Evolutionary conservation across 2,113 vertebrate genomes (phyloP), one percentile per base, ranked within the genome.

Genomic region (Stigmatopora argus): DNA sequence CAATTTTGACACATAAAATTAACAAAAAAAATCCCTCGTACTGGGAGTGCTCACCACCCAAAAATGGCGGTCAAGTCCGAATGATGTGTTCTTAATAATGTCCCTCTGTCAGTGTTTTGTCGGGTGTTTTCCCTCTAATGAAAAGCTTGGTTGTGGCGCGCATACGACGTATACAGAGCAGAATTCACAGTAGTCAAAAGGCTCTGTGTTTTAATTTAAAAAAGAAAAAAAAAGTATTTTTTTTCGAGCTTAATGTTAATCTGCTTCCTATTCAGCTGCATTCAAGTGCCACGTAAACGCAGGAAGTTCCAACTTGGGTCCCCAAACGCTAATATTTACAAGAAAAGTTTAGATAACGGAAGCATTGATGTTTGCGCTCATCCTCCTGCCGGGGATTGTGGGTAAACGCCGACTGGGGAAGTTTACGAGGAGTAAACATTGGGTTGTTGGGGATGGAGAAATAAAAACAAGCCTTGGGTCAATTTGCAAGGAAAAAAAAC

Each of bases 61-160:
- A 48, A 48, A 48, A 5, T 13, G 2, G 15, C 46, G 3, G 46
- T 18, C 14, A 48, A 48, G 23, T 23, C 53, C 14, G 53, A 48
- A 4, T 23, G 21, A 21, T 47, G 41, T 63, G 47, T 60, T 9
- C 38, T 21, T 44, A 60, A 19, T 8, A 45, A 19, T 19, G 38
- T 61, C 59, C 21, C 35, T 55, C 15, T n/a, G 9, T 23, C 72
- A 51, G 49, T 55, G 59, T 75, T 71, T 71, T 21, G 53, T 17
- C 13, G 23, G 53, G 13, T 31, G 23, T 56, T 56, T 23, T 71
- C 58, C 56, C 61, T 65, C 73, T 82, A 70, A 89, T 91, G 90
- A 92, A 92, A 89, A 90, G 90, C 87, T 65, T 78, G 87, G 78
- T 85, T 91, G 89, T 90, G 4, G 62, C 66, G 73, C 66, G 69